Evolutionary conservation across 2,113 vertebrate species (phyloP).

Genomic region (Panthera tigris): DNA sequence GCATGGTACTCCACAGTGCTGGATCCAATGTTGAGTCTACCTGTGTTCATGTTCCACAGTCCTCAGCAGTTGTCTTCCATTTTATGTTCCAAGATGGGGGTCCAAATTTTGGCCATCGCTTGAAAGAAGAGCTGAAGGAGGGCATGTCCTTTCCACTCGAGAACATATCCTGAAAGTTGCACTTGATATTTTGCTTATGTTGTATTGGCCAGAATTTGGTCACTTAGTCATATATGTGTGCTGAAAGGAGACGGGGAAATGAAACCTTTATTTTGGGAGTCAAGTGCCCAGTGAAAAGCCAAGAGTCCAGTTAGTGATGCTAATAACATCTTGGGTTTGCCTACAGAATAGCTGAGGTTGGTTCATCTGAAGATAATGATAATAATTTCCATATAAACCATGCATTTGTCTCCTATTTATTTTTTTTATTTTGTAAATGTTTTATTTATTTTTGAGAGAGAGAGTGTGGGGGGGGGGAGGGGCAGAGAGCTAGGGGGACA

Average conservation of each 20-base stretch:
- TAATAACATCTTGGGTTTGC: not conserved
- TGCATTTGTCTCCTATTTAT: not conserved
- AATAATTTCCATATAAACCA: not conserved
- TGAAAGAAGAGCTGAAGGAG: not conserved
- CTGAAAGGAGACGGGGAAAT: not conserved
- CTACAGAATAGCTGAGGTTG: not conserved
- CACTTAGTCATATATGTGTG: not conserved
- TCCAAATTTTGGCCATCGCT: not conserved
- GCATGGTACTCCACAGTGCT: not conserved
- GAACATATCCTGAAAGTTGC: not conserved
- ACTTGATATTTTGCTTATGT: not conserved
- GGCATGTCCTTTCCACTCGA: not conserved
- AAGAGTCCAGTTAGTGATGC: not conserved
- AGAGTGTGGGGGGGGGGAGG: no score
- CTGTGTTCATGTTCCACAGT: not conserved
- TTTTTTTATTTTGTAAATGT: no score
- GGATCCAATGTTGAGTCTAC: not conserved
- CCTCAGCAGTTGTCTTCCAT: not conserved
- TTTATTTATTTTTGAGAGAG: no score
- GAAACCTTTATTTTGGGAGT: slow-evolving; percentile 11
- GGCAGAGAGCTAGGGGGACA: no score
- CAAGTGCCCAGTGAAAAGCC: not conserved
- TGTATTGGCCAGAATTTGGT: not conserved
- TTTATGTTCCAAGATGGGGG: not conserved
- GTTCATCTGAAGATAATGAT: not conserved